A percentile compares a stretch with the other conserved stretches of the same genome.
These are phyloP conservation scores for Trachelus iudaicus DNA, from an alignment of 2,888 invertebrate species.

Conservation along the genomic window DNA sequence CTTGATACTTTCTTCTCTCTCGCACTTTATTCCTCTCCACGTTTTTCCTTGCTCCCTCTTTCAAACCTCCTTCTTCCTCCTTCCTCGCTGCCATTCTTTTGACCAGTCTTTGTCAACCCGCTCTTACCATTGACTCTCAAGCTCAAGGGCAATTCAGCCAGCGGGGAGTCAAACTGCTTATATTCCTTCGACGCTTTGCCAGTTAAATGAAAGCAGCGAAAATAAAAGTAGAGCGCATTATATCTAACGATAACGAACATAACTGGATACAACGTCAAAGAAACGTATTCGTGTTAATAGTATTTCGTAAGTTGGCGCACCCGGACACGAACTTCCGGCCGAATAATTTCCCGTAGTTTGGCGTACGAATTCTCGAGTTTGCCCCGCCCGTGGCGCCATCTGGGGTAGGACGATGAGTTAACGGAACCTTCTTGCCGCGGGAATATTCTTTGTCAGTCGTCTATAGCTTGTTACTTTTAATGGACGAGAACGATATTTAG, in stretches of 20 bases:
- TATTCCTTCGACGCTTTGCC: neutral
- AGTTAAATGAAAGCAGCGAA: neutral
- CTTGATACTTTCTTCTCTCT: neutral
- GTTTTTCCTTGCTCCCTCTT: neutral
- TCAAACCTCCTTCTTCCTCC: neutral
- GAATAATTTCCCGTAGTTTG: neutral
- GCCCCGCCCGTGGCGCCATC: neutral
- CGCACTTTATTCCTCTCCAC: neutral
- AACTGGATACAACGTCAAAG: neutral
- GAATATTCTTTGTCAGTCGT: neutral
- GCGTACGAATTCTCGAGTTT: neutral
- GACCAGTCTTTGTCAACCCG: neutral
- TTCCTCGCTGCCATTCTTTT: neutral
- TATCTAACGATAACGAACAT: neutral
- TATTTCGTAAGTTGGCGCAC: neutral
- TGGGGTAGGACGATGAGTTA: neutral
- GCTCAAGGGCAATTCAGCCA: neutral
- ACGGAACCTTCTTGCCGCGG: neutral
- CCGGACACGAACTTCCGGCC: neutral
- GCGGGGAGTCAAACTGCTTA: neutral
- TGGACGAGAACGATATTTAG: neutral
- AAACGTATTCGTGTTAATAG: neutral
- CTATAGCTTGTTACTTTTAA: neutral
- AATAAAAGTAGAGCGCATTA: neutral
- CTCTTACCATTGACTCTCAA: neutral